Conservation (phyloP, 2,113 vertebrate species). For the Catharus bicknelli region DNA sequence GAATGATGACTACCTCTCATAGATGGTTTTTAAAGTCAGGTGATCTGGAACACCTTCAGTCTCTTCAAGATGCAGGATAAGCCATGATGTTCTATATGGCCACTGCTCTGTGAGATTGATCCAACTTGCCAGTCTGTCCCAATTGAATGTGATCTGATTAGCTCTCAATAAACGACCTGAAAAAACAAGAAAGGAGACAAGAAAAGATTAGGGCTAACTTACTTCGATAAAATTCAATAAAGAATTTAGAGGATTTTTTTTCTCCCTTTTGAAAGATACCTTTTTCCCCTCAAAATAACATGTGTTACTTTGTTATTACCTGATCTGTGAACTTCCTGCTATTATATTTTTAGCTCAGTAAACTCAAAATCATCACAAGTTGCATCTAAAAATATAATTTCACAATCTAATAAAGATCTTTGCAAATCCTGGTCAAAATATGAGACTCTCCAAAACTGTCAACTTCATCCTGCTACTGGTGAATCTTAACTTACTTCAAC, state of each 20-base stretch:
- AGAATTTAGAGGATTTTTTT: background rate
- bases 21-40: slow-evolving; percentile 89
- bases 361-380: background rate
- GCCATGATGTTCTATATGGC: slow-evolving; percentile 97
- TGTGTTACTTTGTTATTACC: background rate
- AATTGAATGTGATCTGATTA: slow-evolving; percentile 96
- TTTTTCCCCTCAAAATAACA: background rate
- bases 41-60: slow-evolving; percentile 90
- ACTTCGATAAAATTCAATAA: no score
- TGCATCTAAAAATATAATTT: background rate
- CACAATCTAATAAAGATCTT: background rate
- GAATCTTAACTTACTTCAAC: background rate
- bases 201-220: background rate
- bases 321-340: background rate
- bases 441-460: background rate
- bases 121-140: slow-evolving; percentile 97
- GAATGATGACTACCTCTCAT: slow-evolving; percentile 85
- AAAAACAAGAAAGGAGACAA: background rate
- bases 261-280: background rate
- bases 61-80: slow-evolving; percentile 95
- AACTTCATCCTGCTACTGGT: background rate
- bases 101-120: slow-evolving; percentile 98
- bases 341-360: background rate
- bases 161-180: slow-evolving; percentile 89
- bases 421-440: background rate